phyloP scores from a whole-genome alignment of 2,888 invertebrate genomes.

The Thereva unica region DNA sequence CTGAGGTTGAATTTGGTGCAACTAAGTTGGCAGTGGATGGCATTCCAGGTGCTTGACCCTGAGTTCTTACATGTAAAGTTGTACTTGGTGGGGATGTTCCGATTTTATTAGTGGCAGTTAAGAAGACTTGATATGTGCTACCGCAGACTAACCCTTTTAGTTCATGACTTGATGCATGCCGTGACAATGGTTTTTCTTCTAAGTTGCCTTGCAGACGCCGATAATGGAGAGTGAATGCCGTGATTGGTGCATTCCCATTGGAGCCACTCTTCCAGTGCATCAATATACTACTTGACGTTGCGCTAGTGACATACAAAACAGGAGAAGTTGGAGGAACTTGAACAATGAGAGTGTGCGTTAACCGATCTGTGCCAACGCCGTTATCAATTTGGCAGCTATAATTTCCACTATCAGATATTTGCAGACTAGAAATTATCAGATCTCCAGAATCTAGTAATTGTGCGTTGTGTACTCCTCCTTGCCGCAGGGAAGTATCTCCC shows the following conservation, averaged over 20 bases:
- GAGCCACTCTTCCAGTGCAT: conserved; percentile 76
- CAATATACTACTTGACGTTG: conserved; percentile 74
- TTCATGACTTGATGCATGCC: conserved; percentile 70
- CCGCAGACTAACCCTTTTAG: conserved; percentile 72
- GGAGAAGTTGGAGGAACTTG: conserved; percentile 79
- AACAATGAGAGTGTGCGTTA: conserved; percentile 68
- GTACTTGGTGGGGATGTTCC: conserved; percentile 72
- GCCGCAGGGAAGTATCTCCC: conserved; percentile 62
- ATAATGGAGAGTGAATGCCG: conserved; percentile 70
- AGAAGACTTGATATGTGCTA: conserved; percentile 72
- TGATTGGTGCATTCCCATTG: conserved; percentile 70
- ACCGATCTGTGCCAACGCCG: conserved; percentile 68
- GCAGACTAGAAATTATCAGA: conserved; percentile 66
- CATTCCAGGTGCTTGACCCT: conserved; percentile 72
- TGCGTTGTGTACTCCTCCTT: conserved; percentile 64
- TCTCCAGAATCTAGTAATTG: conserved; percentile 70
- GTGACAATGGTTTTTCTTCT: conserved; percentile 67
- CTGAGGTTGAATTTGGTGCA: conserved; percentile 72
- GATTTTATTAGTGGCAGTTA: conserved; percentile 73
- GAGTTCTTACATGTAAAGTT: conserved; percentile 69
- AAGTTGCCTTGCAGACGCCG: conserved; percentile 68
- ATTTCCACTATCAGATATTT: conserved; percentile 69
- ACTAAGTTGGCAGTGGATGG: conserved; percentile 67
- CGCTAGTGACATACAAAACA: conserved; percentile 72
- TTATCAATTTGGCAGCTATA: conserved; percentile 74